These are phyloP conservation scores for Rhyacophila evoluta DNA, from an alignment of 2,888 invertebrate genomes.

Conservation along the genomic window DNA sequence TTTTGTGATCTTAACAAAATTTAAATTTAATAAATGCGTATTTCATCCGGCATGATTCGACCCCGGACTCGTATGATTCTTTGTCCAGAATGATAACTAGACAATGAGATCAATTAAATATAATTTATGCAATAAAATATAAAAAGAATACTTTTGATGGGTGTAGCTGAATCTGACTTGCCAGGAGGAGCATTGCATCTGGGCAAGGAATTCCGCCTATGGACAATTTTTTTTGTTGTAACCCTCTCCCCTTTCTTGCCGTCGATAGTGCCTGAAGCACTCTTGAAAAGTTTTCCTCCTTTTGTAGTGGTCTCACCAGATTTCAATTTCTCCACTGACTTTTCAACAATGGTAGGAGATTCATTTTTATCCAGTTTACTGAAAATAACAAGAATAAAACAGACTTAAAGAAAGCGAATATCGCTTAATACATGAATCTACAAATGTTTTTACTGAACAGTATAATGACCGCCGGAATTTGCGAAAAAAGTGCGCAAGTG, in stretches of 20 bases:
- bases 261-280: conserved; percentile 37
- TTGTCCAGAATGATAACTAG: too few species aligned
- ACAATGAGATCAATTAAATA: too few species aligned
- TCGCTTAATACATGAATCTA: too few species aligned
- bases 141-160: conserved; percentile 38
- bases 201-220: conserved; percentile 48
- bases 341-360: conserved; percentile 57
- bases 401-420: too few species aligned
- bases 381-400: conserved; percentile 21
- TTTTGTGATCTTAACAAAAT: too few species aligned
- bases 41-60: too few species aligned
- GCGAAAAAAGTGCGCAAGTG: too few species aligned
- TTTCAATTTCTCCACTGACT: conserved; percentile 59
- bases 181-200: conserved; percentile 31
- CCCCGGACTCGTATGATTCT: too few species aligned
- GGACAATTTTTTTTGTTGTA: conserved; percentile 47
- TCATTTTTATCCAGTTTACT: conserved; percentile 49
- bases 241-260: conserved; percentile 40
- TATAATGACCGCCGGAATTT: too few species aligned
- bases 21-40: too few species aligned
- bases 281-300: conserved; percentile 47
- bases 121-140: too few species aligned
- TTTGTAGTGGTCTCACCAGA: conserved; percentile 57
- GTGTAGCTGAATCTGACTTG: conserved; percentile 41
- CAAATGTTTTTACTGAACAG: too few species aligned